These are phyloP conservation scores for Ascaphus truei DNA, from an alignment of 2,113 vertebrate genomes.

Conservation along the genomic window DNA sequence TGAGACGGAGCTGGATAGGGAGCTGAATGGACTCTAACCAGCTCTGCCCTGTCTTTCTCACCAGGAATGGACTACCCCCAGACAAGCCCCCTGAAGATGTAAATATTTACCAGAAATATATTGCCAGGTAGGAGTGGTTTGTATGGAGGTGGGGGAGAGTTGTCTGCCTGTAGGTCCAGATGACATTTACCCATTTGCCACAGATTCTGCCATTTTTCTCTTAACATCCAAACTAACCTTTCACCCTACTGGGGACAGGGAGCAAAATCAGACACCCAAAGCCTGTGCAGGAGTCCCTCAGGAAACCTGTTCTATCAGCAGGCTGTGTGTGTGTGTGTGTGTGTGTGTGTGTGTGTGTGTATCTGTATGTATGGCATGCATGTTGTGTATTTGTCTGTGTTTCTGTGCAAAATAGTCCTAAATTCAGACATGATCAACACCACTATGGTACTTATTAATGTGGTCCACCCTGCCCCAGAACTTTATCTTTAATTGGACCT, in stretches of 20 bases:
- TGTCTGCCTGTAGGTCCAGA: slow-evolving; percentile 1
- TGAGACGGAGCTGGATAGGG: slow-evolving; percentile 29
- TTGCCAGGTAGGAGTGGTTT: slow-evolving; percentile 87
- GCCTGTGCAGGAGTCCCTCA: not conserved
- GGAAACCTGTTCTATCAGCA: slow-evolving; percentile 35
- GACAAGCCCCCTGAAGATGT: slow-evolving; percentile 95
- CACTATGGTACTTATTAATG: not conserved
- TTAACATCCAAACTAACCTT: slow-evolving; percentile 32
- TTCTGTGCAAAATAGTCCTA: not conserved
- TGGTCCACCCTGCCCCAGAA: not conserved
- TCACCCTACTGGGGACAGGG: not conserved
- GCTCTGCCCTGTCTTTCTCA: slow-evolving; percentile 69
- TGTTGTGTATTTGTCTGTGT: slow-evolving; percentile 5
- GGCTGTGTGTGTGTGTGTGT: not conserved
- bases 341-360: not conserved
- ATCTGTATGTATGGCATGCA: not conserved
- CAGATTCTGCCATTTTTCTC: slow-evolving; percentile 31
- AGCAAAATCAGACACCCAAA: slow-evolving; percentile 7
- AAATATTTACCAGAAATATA: slow-evolving; percentile 99
- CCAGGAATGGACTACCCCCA: slow-evolving; percentile 95
- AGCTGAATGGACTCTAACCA: slow-evolving; percentile 48
- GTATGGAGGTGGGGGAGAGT: slow-evolving; percentile 46
- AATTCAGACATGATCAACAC: not conserved
- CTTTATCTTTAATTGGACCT: too few relatives aligned
- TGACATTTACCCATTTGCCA: slow-evolving; percentile 25